Evolutionary conservation across 2,797 vertebrate genomes (phyloP).

Genomic region (Ctenopoma kingsleyae): DNA sequence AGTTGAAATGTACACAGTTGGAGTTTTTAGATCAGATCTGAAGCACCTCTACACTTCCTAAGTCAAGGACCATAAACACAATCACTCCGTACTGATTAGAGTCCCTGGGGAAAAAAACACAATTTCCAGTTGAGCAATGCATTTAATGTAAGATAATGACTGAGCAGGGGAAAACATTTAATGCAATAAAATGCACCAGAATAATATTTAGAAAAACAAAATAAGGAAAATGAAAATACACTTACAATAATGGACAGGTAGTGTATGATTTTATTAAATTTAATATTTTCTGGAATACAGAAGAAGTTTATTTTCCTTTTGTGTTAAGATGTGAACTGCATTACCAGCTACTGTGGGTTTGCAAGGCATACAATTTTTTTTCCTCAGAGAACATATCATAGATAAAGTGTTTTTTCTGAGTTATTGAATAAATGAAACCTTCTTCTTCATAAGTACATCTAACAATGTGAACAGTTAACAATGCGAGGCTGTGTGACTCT

Average conservation of each 20-base stretch:
- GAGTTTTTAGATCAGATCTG: neutral
- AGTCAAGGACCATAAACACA: constrained; percentile 19
- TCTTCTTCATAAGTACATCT: neutral
- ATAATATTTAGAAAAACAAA: neutral
- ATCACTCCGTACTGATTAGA: neutral
- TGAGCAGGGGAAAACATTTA: neutral
- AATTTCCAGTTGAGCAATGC: neutral
- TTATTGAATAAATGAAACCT: constrained; percentile 1
- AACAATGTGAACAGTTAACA: neutral
- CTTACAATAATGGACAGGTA: constrained; percentile 11
- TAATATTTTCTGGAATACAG: neutral
- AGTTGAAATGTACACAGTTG: constrained; percentile 10
- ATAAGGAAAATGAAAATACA: neutral
- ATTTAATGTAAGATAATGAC: neutral
- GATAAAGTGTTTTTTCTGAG: neutral
- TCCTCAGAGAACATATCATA: neutral
- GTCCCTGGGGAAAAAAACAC: neutral
- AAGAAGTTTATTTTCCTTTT: constrained; percentile 22
- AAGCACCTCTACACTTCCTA: constrained; percentile 2
- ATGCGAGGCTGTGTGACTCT: neutral
- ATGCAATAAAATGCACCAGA: neutral
- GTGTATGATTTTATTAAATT: constrained; percentile 7
- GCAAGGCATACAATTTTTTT: constrained; percentile 18
- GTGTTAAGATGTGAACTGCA: constrained; percentile 24
- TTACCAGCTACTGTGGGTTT: constrained; percentile 32